Evolutionary conservation across 2,888 invertebrate species (phyloP).

Genomic region (Leptarthrus brevirostris): DNA sequence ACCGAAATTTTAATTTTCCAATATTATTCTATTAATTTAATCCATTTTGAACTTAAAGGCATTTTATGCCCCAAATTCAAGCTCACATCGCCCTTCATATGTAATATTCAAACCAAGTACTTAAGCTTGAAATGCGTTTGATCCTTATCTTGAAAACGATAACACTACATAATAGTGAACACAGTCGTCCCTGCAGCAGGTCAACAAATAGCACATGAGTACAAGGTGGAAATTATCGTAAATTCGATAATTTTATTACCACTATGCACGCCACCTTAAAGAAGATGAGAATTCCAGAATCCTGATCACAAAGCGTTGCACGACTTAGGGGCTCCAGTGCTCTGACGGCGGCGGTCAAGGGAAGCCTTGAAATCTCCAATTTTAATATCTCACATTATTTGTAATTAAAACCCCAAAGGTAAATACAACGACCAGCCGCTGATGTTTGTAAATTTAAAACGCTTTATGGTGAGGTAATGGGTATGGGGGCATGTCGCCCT

Average conservation of each 20-base stretch:
- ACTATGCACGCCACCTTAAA: constrained; percentile 52
- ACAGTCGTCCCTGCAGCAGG: constrained; percentile 40
- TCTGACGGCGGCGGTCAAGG: neutral
- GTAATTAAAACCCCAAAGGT: constrained; percentile 49
- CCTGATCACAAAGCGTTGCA: constrained; percentile 22
- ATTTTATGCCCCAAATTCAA: too few species aligned
- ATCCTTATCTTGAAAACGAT: constrained; percentile 42
- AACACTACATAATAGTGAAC: constrained; percentile 49
- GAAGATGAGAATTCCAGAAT: constrained; percentile 45
- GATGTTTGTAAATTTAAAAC: constrained; percentile 37
- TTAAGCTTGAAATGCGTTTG: constrained; percentile 38
- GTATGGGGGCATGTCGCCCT: constrained; percentile 5
- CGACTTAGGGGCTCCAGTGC: neutral
- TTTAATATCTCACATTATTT: constrained; percentile 51
- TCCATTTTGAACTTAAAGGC: too few species aligned
- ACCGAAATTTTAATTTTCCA: too few species aligned
- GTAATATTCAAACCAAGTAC: constrained; percentile 5
- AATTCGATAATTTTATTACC: constrained; percentile 54
- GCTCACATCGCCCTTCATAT: constrained; percentile 30
- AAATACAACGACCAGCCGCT: constrained; percentile 43
- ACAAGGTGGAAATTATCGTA: constrained; percentile 54
- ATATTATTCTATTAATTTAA: too few species aligned
- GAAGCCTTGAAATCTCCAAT: constrained; percentile 27
- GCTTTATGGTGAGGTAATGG: constrained; percentile 35
- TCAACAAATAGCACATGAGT: constrained; percentile 50